Conservation (phyloP, 2,888 invertebrate species). For the Eristalinus aeneus region DNA sequence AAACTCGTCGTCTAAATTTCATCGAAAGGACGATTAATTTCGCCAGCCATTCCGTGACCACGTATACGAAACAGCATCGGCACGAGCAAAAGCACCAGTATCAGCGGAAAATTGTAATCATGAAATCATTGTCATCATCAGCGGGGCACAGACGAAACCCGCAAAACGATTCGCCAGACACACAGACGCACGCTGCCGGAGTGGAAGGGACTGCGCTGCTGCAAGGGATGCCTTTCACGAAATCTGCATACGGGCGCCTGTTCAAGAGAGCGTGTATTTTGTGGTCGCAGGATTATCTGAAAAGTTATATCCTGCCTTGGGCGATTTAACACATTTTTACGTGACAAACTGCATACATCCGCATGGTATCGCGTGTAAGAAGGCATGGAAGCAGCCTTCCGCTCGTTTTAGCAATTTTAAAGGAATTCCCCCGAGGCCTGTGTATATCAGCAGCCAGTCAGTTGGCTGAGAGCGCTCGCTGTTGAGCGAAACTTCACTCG, state of each 20-base stretch:
- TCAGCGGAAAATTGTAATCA: neutral
- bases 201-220: neutral
- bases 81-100: neutral
- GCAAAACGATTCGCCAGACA: neutral
- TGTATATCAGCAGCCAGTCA: neutral
- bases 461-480: neutral
- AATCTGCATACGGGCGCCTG: neutral
- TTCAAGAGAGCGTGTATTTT: constrained; percentile 6
- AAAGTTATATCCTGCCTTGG: constrained; percentile 12
- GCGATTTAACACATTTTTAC: constrained; percentile 21
- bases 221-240: neutral
- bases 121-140: neutral
- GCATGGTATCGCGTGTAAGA: constrained; percentile 1
- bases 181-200: neutral
- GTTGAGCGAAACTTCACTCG: neutral
- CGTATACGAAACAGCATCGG: neutral
- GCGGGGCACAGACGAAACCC: neutral
- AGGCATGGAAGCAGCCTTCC: neutral
- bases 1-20: neutral
- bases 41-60: neutral
- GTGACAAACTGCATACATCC: constrained; percentile 20
- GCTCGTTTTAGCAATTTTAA: constrained; percentile 29
- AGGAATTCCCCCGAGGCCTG: neutral
- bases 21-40: neutral
- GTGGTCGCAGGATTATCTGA: constrained; percentile 23